These are phyloP conservation scores for Paradisaea rubra DNA, from an alignment of 2,113 vertebrate species.

Conservation along the genomic window DNA sequence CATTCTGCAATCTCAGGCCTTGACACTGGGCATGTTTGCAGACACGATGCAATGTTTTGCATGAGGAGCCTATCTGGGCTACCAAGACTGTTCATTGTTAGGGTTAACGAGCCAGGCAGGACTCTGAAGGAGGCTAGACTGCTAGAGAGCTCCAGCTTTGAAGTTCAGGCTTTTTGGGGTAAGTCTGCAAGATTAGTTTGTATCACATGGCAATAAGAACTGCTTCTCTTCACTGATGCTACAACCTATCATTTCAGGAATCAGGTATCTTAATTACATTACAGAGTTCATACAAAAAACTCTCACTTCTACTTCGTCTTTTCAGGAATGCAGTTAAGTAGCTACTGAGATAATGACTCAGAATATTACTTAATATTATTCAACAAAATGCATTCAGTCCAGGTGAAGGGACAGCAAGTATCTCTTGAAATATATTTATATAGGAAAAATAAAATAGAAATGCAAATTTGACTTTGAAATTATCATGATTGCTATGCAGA, in stretches of 20 bases:
- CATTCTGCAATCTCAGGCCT: not conserved
- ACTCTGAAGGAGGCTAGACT: not conserved
- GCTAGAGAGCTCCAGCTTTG: not conserved
- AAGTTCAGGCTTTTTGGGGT: not conserved
- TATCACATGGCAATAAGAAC: not conserved
- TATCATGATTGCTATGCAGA: not conserved
- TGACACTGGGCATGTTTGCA: not conserved
- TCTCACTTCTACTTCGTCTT: not conserved
- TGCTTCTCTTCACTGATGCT: not conserved
- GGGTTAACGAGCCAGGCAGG: not conserved
- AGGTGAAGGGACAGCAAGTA: not conserved
- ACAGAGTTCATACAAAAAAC: not conserved
- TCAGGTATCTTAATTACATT: not conserved
- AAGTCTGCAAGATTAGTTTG: not conserved
- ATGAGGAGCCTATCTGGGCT: not conserved
- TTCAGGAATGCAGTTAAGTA: not conserved
- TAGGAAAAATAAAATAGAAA: not conserved
- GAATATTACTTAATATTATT: not conserved
- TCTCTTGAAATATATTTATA: not conserved
- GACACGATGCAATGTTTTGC: constrained; percentile 5
- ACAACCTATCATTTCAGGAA: not conserved
- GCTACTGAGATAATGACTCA: not conserved
- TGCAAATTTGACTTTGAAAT: not conserved
- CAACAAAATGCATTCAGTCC: not conserved
- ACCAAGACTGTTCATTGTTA: not conserved